Evolutionary conservation across 2,888 invertebrate genomes (phyloP).

Genomic region (Drosophila cyrtoloma): DNA sequence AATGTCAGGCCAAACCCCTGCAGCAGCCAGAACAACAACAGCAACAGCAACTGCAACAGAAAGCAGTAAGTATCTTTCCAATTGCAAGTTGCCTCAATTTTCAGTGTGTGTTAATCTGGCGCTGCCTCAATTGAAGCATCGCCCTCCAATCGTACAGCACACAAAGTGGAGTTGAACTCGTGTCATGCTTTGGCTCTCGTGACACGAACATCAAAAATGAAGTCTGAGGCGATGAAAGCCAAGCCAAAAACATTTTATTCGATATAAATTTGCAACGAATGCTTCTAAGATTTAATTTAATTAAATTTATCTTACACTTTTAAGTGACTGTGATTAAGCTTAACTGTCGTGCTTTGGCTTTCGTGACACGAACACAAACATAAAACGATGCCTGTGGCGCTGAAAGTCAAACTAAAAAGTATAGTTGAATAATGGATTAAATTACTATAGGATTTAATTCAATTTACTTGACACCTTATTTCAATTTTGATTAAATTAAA

Average conservation of each 20-base stretch:
- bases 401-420: not conserved
- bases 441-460: too few relatives aligned
- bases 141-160: slow-evolving; percentile 23
- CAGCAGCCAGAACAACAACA: slow-evolving; percentile 11
- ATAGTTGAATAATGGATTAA: too few relatives aligned
- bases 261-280: not conserved
- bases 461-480: too few relatives aligned
- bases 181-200: not conserved
- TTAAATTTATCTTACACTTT: not conserved
- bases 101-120: slow-evolving; percentile 58
- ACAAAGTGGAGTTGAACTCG: not conserved
- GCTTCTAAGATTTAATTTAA: too few relatives aligned
- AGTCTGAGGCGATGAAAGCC: not conserved
- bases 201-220: not conserved
- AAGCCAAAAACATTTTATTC: not conserved
- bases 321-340: not conserved
- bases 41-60: slow-evolving; percentile 4
- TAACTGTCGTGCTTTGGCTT: not conserved
- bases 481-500: too few relatives aligned
- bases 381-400: not conserved
- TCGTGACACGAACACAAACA: too few relatives aligned
- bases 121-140: slow-evolving; percentile 64
- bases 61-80: slow-evolving; percentile 25
- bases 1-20: slow-evolving; percentile 59
- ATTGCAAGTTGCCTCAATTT: slow-evolving; percentile 60